Evolutionary conservation across 1,140 invertebrate genomes (phyloP).

Genomic region (Eurosta solidaginis): DNA sequence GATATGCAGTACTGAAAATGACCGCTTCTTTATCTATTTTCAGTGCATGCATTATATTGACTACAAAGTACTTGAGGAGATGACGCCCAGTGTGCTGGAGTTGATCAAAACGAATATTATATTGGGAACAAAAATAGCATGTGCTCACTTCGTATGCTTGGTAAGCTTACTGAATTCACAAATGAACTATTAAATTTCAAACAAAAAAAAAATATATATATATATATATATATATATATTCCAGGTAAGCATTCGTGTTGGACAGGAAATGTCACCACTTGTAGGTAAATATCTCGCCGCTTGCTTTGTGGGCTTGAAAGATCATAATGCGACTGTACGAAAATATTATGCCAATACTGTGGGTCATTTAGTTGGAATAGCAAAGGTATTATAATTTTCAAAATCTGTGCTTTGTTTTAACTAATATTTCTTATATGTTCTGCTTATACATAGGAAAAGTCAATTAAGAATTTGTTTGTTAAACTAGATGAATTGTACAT

Average conservation of each 20-base stretch:
- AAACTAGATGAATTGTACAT: slow-evolving; percentile 80
- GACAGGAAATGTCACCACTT: slow-evolving; percentile 62
- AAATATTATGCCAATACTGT: slow-evolving; percentile 83
- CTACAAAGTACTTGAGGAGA: slow-evolving; percentile 72
- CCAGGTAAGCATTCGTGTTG: slow-evolving; percentile 61
- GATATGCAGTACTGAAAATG: too few relatives aligned
- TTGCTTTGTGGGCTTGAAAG: slow-evolving; percentile 78
- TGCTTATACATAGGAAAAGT: slow-evolving; percentile 66
- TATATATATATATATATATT: not conserved
- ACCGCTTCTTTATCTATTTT: slow-evolving; percentile 40
- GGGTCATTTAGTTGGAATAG: slow-evolving; percentile 82
- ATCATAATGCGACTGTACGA: slow-evolving; percentile 80
- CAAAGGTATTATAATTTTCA: slow-evolving; percentile 66
- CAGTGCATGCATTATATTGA: slow-evolving; percentile 86
- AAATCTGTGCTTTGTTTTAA: not conserved
- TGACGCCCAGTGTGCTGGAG: slow-evolving; percentile 81
- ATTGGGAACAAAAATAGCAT: slow-evolving; percentile 83
- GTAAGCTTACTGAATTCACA: too few relatives aligned
- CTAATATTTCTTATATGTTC: not conserved
- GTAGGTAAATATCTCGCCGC: slow-evolving; percentile 79
- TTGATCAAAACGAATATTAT: slow-evolving; percentile 79
- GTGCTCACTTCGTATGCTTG: slow-evolving; percentile 81
- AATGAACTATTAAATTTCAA: not conserved
- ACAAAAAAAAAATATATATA: not conserved
- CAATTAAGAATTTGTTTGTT: slow-evolving; percentile 82